Conservation (phyloP, 2,888 invertebrate genomes). For the Hydrotaea cyrtoneurina region DNA sequence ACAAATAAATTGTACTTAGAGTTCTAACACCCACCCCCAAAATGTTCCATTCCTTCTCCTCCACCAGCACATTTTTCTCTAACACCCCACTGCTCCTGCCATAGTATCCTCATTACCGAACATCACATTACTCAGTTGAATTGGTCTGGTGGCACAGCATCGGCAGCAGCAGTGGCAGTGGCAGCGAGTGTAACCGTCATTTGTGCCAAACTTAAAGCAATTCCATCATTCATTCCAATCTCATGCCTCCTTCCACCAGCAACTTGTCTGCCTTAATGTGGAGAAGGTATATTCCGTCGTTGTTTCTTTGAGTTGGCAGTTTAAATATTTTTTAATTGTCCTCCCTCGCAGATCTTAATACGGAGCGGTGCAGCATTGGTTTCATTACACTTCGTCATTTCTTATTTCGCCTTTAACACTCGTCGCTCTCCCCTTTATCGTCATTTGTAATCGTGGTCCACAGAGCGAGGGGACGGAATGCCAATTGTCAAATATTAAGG, state of each 20-base stretch:
- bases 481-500: background rate
- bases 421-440: slow-evolving; percentile 54
- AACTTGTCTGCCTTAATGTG: background rate
- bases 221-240: slow-evolving; percentile 62
- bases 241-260: slow-evolving; percentile 26
- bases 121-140: slow-evolving; percentile 53
- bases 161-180: slow-evolving; percentile 19
- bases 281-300: slow-evolving; percentile 27
- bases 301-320: slow-evolving; percentile 70
- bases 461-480: background rate
- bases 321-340: slow-evolving; percentile 79
- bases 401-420: slow-evolving; percentile 27
- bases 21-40: slow-evolving; percentile 21
- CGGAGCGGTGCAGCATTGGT: slow-evolving; percentile 53
- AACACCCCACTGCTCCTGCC: background rate
- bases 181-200: slow-evolving; percentile 59
- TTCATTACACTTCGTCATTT: slow-evolving; percentile 60
- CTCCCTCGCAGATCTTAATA: slow-evolving; percentile 60
- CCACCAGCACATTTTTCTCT: background rate
- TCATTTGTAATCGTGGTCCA: background rate
- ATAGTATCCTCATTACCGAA: slow-evolving; percentile 25
- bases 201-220: slow-evolving; percentile 66
- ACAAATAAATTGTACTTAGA: slow-evolving; percentile 64
- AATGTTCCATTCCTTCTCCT: background rate
- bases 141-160: slow-evolving; percentile 42